phyloP scores from a whole-genome alignment of 2,797 vertebrate genomes.

The Poeciliopsis infans region DNA sequence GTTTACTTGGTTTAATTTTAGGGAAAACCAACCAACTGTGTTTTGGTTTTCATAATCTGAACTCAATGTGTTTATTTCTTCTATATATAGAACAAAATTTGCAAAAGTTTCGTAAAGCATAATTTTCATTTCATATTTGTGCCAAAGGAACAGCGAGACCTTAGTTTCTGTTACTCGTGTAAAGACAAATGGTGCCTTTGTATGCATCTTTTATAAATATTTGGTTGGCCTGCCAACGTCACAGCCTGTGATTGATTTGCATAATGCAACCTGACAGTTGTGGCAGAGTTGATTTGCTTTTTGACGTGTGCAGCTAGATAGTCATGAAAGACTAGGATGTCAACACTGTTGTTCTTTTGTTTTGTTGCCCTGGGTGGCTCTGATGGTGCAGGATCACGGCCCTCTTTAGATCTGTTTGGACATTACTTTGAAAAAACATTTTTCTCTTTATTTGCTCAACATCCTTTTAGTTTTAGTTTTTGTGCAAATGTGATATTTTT shows the following conservation, averaged over 20 bases:
- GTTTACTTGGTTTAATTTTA: neutral
- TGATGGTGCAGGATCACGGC: constrained; percentile 4
- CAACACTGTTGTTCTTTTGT: constrained; percentile 32
- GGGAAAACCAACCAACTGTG: neutral
- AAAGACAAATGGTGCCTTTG: constrained; percentile 5
- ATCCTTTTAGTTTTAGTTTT: constrained; percentile 15
- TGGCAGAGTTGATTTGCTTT: constrained; percentile 24
- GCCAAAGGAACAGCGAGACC: neutral
- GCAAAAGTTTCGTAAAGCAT: no score
- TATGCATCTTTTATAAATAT: constrained; percentile 35
- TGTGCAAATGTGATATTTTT: constrained; percentile 1
- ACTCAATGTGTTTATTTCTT: neutral
- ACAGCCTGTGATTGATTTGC: constrained; percentile 20
- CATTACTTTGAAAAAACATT: neutral
- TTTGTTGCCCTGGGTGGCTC: constrained; percentile 18
- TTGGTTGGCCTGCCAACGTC: constrained; percentile 9
- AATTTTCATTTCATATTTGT: neutral
- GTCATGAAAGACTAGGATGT: constrained; percentile 38
- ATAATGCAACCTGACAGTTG: constrained; percentile 9
- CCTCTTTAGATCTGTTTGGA: neutral
- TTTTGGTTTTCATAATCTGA: neutral
- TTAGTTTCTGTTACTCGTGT: neutral
- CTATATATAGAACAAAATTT: neutral
- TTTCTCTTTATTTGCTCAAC: neutral
- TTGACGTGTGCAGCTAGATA: constrained; percentile 19